Base-by-base conservation (phyloP, 2,113 vertebrate species). In the Pyrgilauda ruficollis region DNA sequence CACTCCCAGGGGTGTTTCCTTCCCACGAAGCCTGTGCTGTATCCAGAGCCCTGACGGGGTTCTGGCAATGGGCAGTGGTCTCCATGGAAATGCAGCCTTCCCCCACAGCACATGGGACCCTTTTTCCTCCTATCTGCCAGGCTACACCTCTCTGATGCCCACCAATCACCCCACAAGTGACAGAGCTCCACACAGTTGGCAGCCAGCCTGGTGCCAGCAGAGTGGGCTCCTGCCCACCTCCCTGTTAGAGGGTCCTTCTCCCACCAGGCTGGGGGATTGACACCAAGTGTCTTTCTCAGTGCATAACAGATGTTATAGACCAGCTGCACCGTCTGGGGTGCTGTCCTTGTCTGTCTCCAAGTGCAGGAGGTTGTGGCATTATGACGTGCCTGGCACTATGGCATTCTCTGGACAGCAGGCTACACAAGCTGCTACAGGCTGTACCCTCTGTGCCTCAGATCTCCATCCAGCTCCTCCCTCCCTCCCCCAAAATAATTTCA, bases 151-250 rank as follows among this genome's bases (percentile, higher is more conserved):
- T 79, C 47, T 52, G 43, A 79, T 35, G 35, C 9, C 62, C 76
- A 66, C 22, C 47, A 66, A 28, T 11, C 39, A 55, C n/a, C 30
- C 59, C 47, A 53, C 23, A 33, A 8, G 31, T 39, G 49, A 33
- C 56, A 58, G 35, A 83, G 50, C 22, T 67, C 56, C 6, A 0
- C 0, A 0, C 10, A 17, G 37, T 5, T 3, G 2, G 55, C 41
- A 78, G 41, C 37, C 7, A 53, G 59, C 10, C 15, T 5, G 4
- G 4, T 18, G 7, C 18, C 58, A 47, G 67, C 55, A 59, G 87
- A 55, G 31, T 20, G 24, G 46, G 21, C 28, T 59, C 61, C 31
- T 6, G 10, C 16, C 41, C 2, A 1, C 31, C 9, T 6, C 69
- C 49, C n/a, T 28, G 9, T 8, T 33, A 6, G 24, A 68, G 49